Conservation (phyloP, 2,113 vertebrate genomes). For the Hucho hucho region DNA sequence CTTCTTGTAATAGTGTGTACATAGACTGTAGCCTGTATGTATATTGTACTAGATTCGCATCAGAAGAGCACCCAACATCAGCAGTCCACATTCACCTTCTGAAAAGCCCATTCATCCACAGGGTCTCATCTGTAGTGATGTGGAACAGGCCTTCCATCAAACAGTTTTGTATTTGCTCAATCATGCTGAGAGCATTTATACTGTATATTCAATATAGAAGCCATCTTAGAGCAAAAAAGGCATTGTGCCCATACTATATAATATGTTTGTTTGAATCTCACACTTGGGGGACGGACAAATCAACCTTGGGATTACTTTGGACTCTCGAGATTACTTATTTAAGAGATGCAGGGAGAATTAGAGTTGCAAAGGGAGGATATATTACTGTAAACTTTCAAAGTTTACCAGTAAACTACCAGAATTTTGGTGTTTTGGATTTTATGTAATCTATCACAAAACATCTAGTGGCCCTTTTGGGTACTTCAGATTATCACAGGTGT, state of each 20-base stretch:
- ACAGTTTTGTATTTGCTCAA: constrained; percentile 37
- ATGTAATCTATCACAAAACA: no score
- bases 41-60: not conserved
- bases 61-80: not conserved
- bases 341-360: not conserved
- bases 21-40: not conserved
- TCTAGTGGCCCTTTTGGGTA: no score
- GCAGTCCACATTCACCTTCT: not conserved
- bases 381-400: no score
- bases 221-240: not conserved
- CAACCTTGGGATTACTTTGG: constrained; percentile 39
- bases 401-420: no score
- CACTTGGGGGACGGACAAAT: constrained; percentile 32
- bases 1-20: not conserved
- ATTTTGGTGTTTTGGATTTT: no score
- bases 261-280: constrained; percentile 16
- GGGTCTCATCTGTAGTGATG: constrained; percentile 37
- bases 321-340: not conserved
- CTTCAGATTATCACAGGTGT: no score
- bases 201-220: constrained; percentile 47
- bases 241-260: constrained; percentile 18
- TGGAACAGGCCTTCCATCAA: constrained; percentile 46
- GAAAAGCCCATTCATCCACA: constrained; percentile 28
- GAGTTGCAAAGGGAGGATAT: not conserved
- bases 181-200: constrained; percentile 51